Base-by-base conservation (phyloP, 1,140 invertebrate genomes). In the Galleria mellonella region DNA sequence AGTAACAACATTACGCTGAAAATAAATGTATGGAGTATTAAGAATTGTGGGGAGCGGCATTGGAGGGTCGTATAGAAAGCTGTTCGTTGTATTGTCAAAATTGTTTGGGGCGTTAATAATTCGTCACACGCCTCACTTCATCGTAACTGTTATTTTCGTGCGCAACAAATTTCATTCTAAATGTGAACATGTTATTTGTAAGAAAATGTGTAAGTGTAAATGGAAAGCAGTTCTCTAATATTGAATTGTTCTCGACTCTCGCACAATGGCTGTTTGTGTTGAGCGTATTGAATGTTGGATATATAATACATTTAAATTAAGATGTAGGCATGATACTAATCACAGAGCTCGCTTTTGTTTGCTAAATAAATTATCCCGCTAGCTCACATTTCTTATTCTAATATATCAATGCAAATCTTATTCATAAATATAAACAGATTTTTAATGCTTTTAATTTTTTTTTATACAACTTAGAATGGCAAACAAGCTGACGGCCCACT, bases 51-150 rank as follows among this genome's bases (percentile, higher is more conserved):
- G 51, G 51, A 49, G 56, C 42, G 15, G 27, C 27, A 39, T 43
- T 35, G 32, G 52, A 70, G 66, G 67, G 67, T 60, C 54, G 59
- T 48, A 6, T 23, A 47, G 52, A 61, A 62, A 65, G 59, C 62
- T 63, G 58, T 51, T 62, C 47, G 30, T 47, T 61, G 52, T 66
- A 72, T 71, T 69, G 66, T 75, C 50, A 47, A 69, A 72, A 72
- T 72, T 73, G 72, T 68, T 75, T 63, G 56, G 47, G 61, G 72
- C 64, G 63, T 70, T 67, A 55, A 75, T 72, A 75, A 75, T 74
- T 72, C 62, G 51, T 64, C 56, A 60, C 64, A 61, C 49, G 62
- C 58, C 53, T 68, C 64, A 51, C 46, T 66, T 54, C 48, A 33
- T 48, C 43, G 57, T 48, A 40, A 46, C 43, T 41, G 43, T 54